phyloP scores from a whole-genome alignment of 2,797 vertebrate genomes.

The Poecilia wingei region DNA sequence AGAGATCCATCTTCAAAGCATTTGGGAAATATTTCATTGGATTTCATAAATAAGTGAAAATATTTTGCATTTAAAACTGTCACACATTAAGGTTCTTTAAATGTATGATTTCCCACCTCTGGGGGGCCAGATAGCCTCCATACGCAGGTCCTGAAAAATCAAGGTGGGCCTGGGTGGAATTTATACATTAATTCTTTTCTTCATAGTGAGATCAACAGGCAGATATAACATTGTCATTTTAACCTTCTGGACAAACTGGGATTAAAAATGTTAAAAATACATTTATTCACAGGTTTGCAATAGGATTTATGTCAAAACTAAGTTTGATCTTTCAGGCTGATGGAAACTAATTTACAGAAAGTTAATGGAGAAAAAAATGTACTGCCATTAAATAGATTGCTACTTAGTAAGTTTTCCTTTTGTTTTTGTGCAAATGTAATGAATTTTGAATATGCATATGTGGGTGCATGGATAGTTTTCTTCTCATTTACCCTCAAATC shows the following conservation, averaged over 20 bases:
- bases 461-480: background rate
- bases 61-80: background rate
- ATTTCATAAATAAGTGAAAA: background rate
- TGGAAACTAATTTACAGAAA: background rate
- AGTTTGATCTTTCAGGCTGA: background rate
- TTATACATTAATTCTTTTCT: background rate
- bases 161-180: background rate
- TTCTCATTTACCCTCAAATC: background rate
- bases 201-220: too few species aligned
- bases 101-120: background rate
- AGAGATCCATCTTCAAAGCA: constrained; percentile 1
- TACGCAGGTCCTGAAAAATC: background rate
- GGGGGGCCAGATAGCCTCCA: background rate
- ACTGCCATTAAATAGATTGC: background rate
- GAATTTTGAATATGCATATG: background rate
- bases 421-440: background rate
- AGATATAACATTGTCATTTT: background rate
- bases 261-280: background rate
- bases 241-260: background rate
- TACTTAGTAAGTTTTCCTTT: background rate
- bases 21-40: background rate
- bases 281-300: background rate
- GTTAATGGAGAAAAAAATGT: background rate
- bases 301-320: background rate
- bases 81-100: background rate